Evolutionary conservation across 2,888 invertebrate species (phyloP).

Genomic region (Drosophila heteroneura): DNA sequence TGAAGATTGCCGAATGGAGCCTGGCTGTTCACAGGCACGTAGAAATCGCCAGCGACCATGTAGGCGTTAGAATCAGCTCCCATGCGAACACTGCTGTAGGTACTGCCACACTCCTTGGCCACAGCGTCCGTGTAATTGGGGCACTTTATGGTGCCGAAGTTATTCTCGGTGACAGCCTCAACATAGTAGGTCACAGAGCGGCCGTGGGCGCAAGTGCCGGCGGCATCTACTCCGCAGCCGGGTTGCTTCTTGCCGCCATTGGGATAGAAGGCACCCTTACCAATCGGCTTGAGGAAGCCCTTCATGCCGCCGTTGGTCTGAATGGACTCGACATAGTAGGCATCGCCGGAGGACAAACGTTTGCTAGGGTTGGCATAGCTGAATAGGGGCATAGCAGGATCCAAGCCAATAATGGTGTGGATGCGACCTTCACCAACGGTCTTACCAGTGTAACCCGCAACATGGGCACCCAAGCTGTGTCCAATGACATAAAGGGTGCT

Average conservation of each 20-base stretch:
- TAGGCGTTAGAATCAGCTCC: conserved; percentile 65
- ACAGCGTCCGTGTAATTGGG: conserved; percentile 74
- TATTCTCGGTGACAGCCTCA: conserved; percentile 83
- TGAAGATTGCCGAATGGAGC: conserved; percentile 64
- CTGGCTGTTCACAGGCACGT: conserved; percentile 70
- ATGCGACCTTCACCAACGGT: conserved; percentile 86
- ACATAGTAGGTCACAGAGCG: conserved; percentile 84
- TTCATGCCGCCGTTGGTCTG: conserved; percentile 76
- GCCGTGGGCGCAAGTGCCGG: conserved; percentile 84
- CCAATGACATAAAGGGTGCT: conserved; percentile 86
- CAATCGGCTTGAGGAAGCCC: conserved; percentile 78
- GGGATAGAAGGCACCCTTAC: conserved; percentile 86
- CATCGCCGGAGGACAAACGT: conserved; percentile 71
- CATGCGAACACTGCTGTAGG: conserved; percentile 68
- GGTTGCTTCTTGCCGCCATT: conserved; percentile 86
- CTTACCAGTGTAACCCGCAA: conserved; percentile 87
- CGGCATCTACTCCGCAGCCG: conserved; percentile 85
- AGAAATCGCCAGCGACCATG: conserved; percentile 67
- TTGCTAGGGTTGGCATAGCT: conserved; percentile 54
- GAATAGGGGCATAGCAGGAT: conserved; percentile 78
- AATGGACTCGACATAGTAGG: conserved; percentile 78
- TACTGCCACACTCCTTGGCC: conserved; percentile 57
- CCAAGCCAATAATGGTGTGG: conserved; percentile 86
- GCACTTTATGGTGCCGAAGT: conserved; percentile 67
- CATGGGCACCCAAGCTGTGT: conserved; percentile 87